Base-by-base conservation (phyloP, 2,888 invertebrate genomes). In the Frankliniella fusca region DNA sequence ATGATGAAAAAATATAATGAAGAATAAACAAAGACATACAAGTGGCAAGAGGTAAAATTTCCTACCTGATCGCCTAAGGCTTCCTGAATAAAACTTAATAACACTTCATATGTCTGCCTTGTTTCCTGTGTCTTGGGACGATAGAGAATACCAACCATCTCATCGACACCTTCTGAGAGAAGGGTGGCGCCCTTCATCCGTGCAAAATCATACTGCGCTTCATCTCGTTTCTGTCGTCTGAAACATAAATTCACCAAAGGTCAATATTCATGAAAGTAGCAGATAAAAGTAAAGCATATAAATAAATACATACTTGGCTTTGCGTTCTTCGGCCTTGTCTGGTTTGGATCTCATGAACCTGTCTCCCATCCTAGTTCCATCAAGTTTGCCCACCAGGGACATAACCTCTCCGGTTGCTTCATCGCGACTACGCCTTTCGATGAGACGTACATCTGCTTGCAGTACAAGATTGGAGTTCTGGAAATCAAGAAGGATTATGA, bases 381-480 rank as follows among this genome's bases (percentile, higher is more conserved):
- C 91, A 79, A 99, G 90, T 88, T 97, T 97, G 9, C 97, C 97
- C 80, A 95, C 94, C 85, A 99, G 92, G 83, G 99, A 96, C 89
- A 98, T 92, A 85, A 99, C 99, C 89, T 99, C 99, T 38, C 99
- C 98, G 0, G 99, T 99, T 0, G 99, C 98, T 89, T 99, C 99
- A 97, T 99, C 99, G 86, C 98, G 92, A 82, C 97, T 96, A 84
- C 99, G 92, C 85, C 98, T 91, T 88, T 99, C 99, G 84, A 99
- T 99, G 54, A 99, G 92, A 81, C 98, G 93, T 65, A 98, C 96
- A 91, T 99, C 99, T 83, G 99, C 99, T 97, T 98, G 98, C 86
- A 99, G 91, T 81, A 99, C 99, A 89, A 99, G 94, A 92, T 99
- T 99, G 0, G 99, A 99, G 88, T 99, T 99, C 98, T 98, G 89